Conservation (phyloP, 2,113 vertebrate genomes). For the Brachypodius melanocephalos region DNA sequence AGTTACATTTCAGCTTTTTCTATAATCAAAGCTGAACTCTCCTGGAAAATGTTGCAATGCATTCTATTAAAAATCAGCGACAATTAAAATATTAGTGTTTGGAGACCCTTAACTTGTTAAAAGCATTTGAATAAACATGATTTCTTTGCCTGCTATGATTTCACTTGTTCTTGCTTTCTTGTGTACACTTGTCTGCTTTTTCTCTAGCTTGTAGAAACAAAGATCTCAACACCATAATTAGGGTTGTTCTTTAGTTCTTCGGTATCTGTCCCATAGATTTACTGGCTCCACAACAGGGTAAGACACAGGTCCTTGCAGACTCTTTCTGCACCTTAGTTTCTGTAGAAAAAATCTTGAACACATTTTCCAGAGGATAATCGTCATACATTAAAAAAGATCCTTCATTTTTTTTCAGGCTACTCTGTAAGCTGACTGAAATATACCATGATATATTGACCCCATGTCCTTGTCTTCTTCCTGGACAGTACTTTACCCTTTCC, state of each 20-base stretch:
- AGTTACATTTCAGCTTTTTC: background rate
- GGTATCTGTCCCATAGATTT: background rate
- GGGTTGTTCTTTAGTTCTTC: background rate
- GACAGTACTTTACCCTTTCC: background rate
- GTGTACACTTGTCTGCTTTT: background rate
- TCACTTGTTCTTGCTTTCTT: background rate
- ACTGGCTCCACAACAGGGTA: background rate
- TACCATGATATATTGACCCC: background rate
- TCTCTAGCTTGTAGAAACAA: background rate
- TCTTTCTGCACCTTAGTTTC: background rate
- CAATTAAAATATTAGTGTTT: background rate
- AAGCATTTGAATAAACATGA: background rate
- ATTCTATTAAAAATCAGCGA: background rate
- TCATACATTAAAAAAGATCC: background rate
- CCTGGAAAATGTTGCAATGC: background rate
- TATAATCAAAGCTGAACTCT: background rate
- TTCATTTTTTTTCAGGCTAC: background rate
- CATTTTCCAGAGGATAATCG: rapidly evolving
- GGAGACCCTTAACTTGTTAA: background rate
- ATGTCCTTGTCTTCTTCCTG: background rate
- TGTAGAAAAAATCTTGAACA: background rate
- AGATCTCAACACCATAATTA: background rate
- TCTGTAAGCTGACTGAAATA: background rate
- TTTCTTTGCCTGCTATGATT: background rate
- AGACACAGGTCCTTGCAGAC: background rate